Base-by-base conservation (phyloP, 2,888 invertebrate genomes). In the Alsophila aescularia region DNA sequence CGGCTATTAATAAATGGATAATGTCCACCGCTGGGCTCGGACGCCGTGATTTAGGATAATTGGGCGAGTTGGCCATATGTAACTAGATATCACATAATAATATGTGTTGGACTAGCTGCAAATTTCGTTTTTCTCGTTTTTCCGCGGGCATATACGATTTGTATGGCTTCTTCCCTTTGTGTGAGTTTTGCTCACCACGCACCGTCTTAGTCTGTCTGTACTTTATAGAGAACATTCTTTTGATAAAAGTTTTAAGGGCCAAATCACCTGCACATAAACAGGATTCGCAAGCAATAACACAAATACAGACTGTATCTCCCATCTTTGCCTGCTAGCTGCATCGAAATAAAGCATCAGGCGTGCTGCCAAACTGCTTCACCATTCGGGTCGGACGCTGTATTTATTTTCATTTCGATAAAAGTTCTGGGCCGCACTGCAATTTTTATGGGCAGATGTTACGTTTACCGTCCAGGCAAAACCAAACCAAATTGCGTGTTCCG, bases 321-420 rank as follows among this genome's bases (percentile, higher is more conserved):
- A 48, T 41, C 49, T 16, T 12, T 7, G 32, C 24, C 12, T 32
- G 52, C 52, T 21, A 35, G 44, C 18, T 54, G 52, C 54, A 62
- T 62, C 59, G 59, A 54, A 62, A 62, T 62, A 56, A 62, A 57
- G 59, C 62, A 59, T 32, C 59, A 59, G 62, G 62, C 52, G 14
- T 10, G 7, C 8, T n/a, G n/a, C 54, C 62, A 59, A 59, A 42
- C 44, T 52, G 48, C 42, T 34, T 8, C 14, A 35, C 45, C 43
- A 41, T 39, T 14, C 16, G n/a, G 34, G 40, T 13, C 32, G 24
- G 42, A 18, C 13, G 37, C 35, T 13, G 50, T 31, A 37, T 36
- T 36, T 36, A 42, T 51, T 51, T 13, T 15, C 36, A n/a, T 21
- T 18, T 31, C 29, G 36, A 29, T 41, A 41, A 14, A 41, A 51